phyloP scores from a whole-genome alignment of 2,113 vertebrate genomes.

The Sinocyclocheilus anophthalmus region DNA sequence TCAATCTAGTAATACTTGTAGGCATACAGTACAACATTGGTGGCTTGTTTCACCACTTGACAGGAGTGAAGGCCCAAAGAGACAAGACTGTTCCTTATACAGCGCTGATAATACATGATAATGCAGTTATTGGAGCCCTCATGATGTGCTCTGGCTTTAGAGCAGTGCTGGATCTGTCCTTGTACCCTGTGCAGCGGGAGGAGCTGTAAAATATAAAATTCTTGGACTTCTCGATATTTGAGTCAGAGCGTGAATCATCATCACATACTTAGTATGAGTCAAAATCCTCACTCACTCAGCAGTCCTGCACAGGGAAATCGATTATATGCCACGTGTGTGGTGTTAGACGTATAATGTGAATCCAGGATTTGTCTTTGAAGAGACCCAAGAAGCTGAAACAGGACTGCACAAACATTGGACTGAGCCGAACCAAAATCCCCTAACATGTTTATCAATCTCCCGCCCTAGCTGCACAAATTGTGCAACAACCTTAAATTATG shows the following conservation, averaged over 20 bases:
- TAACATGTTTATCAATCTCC: neutral
- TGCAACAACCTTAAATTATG: constrained; percentile 23
- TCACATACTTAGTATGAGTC: constrained; percentile 44
- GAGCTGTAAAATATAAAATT: constrained; percentile 55
- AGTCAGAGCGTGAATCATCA: constrained; percentile 56
- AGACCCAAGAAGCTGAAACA: constrained; percentile 1
- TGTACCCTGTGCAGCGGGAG: constrained; percentile 50
- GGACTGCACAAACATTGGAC: constrained; percentile 5
- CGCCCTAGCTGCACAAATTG: constrained; percentile 15
- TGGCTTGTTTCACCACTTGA: constrained; percentile 70
- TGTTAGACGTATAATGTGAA: constrained; percentile 35
- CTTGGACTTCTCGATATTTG: constrained; percentile 49
- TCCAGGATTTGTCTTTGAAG: constrained; percentile 22
- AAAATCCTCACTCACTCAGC: constrained; percentile 46
- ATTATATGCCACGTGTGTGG: constrained; percentile 40
- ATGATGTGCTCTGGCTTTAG: constrained; percentile 65
- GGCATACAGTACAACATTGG: constrained; percentile 56
- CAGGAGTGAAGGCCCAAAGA: constrained; percentile 67
- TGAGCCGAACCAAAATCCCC: constrained; percentile 18
- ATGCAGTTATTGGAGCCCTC: constrained; percentile 68
- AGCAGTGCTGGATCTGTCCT: constrained; percentile 60
- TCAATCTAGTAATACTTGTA: constrained; percentile 65
- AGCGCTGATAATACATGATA: constrained; percentile 59
- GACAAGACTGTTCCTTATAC: constrained; percentile 62
- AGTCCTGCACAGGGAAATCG: constrained; percentile 37